phyloP scores from a whole-genome alignment of 2,888 invertebrate genomes.

The Hyposoter dolosus region DNA sequence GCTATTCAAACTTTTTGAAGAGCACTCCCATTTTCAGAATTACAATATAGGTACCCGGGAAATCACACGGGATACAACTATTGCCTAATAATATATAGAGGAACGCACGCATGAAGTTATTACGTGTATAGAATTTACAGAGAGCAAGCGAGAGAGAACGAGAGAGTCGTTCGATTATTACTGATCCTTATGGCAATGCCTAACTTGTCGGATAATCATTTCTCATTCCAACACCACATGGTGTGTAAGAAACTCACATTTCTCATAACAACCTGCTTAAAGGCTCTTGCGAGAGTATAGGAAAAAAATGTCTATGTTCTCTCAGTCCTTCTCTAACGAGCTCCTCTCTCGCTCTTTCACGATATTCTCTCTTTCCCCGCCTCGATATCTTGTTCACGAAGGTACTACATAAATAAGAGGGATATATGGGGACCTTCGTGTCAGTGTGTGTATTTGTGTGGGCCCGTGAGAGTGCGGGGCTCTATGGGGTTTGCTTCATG shows the following conservation, averaged over 20 bases:
- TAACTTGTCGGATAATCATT: constrained; percentile 50
- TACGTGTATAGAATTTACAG: not conserved
- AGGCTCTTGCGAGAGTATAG: not conserved
- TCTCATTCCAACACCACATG: constrained; percentile 18
- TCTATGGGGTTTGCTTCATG: constrained; percentile 24
- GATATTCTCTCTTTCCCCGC: constrained; percentile 20
- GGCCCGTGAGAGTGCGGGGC: not conserved
- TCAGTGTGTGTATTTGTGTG: constrained; percentile 5
- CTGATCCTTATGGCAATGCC: constrained; percentile 7
- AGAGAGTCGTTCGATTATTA: constrained; percentile 33
- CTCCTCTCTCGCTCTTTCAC: constrained; percentile 32
- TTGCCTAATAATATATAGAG: constrained; percentile 6
- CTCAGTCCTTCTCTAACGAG: constrained; percentile 42
- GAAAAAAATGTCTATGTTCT: constrained; percentile 31
- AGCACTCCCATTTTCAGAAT: not conserved
- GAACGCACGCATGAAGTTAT: constrained; percentile 1
- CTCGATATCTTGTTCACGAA: constrained; percentile 24
- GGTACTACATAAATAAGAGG: constrained; percentile 45
- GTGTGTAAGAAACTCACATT: constrained; percentile 21
- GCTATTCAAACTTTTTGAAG: not conserved
- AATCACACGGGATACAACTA: constrained; percentile 14
- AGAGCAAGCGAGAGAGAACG: not conserved
- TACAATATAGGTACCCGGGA: constrained; percentile 8
- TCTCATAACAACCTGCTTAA: constrained; percentile 36
- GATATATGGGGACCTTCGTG: constrained; percentile 4